Evolutionary conservation across 2,113 vertebrate genomes (phyloP).

Genomic region (Mesembrinibis cayennensis): DNA sequence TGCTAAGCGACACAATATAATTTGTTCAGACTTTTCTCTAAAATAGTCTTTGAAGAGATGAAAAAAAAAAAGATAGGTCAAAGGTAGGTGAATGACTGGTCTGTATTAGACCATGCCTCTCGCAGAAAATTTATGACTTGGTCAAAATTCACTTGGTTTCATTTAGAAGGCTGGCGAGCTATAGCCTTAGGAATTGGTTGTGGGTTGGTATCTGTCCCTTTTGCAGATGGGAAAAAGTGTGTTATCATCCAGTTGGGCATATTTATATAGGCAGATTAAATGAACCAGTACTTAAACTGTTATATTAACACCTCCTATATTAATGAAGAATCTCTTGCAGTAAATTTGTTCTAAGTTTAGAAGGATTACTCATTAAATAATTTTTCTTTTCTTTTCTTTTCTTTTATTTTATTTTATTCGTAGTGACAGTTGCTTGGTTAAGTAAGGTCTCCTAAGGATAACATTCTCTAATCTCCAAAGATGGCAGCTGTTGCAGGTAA

Average conservation of each 20-base stretch:
- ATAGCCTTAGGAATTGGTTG: neutral
- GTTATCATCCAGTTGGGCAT: neutral
- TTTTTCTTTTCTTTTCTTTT: neutral
- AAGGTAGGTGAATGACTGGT: neutral
- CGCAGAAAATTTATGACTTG: neutral
- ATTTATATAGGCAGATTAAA: neutral
- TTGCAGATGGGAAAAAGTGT: neutral
- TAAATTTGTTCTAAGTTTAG: neutral
- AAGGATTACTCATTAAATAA: neutral
- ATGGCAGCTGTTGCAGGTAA: slow-evolving; percentile 65
- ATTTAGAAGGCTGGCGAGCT: neutral
- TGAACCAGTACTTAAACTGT: neutral
- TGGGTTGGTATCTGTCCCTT: neutral
- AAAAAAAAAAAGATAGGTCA: fast-evolving
- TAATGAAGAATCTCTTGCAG: neutral
- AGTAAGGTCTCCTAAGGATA: neutral
- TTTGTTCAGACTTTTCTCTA: neutral
- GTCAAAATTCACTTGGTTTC: neutral
- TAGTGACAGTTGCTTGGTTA: neutral
- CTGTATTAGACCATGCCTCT: neutral
- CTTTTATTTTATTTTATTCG: neutral
- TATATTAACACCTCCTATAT: neutral
- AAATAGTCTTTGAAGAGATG: neutral
- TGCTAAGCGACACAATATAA: neutral
- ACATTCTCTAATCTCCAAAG: neutral